Evolutionary conservation across 2,113 vertebrate genomes (phyloP), one percentile per base, ranked within the genome.

Genomic region (Empidonax traillii): DNA sequence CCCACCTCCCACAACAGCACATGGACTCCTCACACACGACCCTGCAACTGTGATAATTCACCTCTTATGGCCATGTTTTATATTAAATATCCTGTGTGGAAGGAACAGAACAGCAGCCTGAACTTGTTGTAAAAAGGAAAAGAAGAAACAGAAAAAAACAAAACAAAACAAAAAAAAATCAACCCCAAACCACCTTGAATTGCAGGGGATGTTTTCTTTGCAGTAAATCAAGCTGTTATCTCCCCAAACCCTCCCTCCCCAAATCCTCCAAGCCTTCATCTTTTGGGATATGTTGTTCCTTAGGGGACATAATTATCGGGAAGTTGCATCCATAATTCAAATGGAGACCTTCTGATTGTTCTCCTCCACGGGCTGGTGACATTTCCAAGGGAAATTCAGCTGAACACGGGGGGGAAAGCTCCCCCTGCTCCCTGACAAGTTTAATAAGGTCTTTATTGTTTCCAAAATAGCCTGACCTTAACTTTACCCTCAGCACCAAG

Each of bases 251-350:
- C 52, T 85, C 47, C 44, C 18, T 87, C 76, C 43, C 46, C 39
- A 39, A 51, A 55, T 23, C 86, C 85, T 75, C 56, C 58, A 62
- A n/a, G 78, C 72, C 85, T 37, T 65, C 37, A 12, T 69, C 61
- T 47, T 53, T 49, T 58, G 33, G 61, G 75, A 66, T 23, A 28
- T 30, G n/a, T 28, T 63, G n/a, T 78, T 92, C 87, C 74, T 83
- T 44, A 69, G 82, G 79, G 85, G 28, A 24, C 37, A 9, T 82
- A 93, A 90, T 96, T 84, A 77, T 43, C 11, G 6, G 82, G 80
- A 79, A 82, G 52, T 47, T 58, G 76, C 76, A 76, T 93, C 19
- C 82, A 69, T 94, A 76, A 89, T 94, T 96, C 69, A 82, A 96
- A 25, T 18, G 8, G 69, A 88, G 52, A 35, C 80, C 44, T 94